Conservation (phyloP, 2,113 vertebrate species). For the Felis chaus region DNA sequence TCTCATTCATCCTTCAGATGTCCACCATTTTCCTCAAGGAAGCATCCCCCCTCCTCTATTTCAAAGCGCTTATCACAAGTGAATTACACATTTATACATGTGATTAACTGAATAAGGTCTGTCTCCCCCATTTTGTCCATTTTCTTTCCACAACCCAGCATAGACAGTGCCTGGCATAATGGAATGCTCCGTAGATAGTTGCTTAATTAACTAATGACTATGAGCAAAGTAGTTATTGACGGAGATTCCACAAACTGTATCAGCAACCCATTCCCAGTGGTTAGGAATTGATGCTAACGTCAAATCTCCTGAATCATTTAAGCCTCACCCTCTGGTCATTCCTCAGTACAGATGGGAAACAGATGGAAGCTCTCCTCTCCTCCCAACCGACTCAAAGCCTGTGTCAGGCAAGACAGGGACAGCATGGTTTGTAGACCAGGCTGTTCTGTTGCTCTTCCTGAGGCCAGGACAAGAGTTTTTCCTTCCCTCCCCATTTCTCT, state of each 20-base stretch:
- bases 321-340: background rate
- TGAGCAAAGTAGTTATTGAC: background rate
- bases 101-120: background rate
- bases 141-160: background rate
- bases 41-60: background rate
- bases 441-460: background rate
- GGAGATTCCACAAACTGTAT: background rate
- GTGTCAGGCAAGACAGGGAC: rapidly evolving
- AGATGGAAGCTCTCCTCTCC: too few relatives aligned
- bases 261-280: background rate
- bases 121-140: background rate
- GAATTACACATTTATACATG: background rate
- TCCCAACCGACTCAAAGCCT: background rate
- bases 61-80: background rate
- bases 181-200: background rate
- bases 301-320: background rate
- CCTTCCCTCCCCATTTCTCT: background rate
- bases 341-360: background rate
- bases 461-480: background rate
- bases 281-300: background rate
- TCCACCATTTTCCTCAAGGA: background rate
- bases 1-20: background rate
- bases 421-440: rapidly evolving
- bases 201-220: background rate
- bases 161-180: background rate